phyloP scores from a whole-genome alignment of 2,113 vertebrate species.

The Mola mola region DNA sequence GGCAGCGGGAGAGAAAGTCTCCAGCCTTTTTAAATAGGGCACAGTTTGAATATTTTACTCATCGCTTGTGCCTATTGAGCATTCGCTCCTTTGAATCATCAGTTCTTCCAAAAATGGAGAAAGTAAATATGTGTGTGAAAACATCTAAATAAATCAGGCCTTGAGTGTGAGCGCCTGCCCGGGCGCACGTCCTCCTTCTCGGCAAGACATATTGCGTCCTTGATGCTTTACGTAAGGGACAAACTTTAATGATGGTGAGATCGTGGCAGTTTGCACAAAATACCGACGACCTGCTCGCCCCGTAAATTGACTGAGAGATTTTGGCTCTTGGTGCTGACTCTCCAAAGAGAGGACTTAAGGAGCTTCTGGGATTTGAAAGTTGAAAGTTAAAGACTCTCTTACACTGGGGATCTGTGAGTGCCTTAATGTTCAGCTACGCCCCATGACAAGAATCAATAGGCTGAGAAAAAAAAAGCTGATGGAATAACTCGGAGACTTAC shows the following conservation, averaged over 20 bases:
- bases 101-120: slow-evolving; percentile 16
- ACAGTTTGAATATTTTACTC: slow-evolving; percentile 67
- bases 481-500: slow-evolving; percentile 50
- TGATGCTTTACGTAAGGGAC: slow-evolving; percentile 53
- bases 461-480: slow-evolving; percentile 18
- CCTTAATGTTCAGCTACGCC: slow-evolving; percentile 31
- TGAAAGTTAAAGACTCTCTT: slow-evolving; percentile 57
- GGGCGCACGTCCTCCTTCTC: slow-evolving; percentile 11
- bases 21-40: slow-evolving; percentile 67
- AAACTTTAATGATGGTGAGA: slow-evolving; percentile 55
- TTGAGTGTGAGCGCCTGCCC: not conserved
- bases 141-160: slow-evolving; percentile 26
- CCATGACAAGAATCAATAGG: slow-evolving; percentile 50
- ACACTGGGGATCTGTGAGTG: slow-evolving; percentile 34
- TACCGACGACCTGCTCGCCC: slow-evolving; percentile 54
- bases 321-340: slow-evolving; percentile 52
- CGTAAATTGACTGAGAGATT: slow-evolving; percentile 62
- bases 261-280: slow-evolving; percentile 36
- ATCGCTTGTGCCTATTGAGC: slow-evolving; percentile 32
- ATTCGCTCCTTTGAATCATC: slow-evolving; percentile 41
- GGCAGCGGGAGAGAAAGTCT: slow-evolving; percentile 48
- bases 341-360: slow-evolving; percentile 57
- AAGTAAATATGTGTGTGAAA: slow-evolving; percentile 21
- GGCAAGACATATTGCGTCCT: slow-evolving; percentile 21
- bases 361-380: slow-evolving; percentile 66